Evolutionary conservation across 2,888 invertebrate genomes (phyloP).

Genomic region (Noctua comes): DNA sequence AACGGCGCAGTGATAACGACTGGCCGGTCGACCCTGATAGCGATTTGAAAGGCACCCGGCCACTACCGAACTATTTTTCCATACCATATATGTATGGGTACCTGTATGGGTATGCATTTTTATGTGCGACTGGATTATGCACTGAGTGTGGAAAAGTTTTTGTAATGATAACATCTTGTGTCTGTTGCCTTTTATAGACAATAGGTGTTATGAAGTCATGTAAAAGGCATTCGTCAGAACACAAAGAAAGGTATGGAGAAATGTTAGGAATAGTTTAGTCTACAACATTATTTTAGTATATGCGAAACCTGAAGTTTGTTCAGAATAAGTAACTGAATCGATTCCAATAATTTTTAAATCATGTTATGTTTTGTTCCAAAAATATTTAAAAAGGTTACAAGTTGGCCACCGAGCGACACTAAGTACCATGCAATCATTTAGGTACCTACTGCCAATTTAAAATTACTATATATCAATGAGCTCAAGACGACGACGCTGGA

Average conservation of each 20-base stretch:
- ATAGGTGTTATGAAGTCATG: neutral
- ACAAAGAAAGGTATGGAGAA: neutral
- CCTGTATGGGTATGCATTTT: slow-evolving; percentile 31
- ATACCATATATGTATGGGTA: slow-evolving; percentile 48
- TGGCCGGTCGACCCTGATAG: slow-evolving; percentile 62
- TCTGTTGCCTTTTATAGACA: neutral
- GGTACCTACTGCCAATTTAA: no score
- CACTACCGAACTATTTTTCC: slow-evolving; percentile 55
- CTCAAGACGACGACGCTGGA: no score
- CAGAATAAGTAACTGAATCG: no score
- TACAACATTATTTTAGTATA: no score
- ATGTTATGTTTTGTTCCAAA: no score
- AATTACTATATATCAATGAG: no score
- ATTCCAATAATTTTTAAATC: no score
- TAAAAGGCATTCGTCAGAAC: neutral
- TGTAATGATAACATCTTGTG: slow-evolving; percentile 6
- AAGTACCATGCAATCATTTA: no score
- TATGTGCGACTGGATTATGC: slow-evolving; percentile 19
- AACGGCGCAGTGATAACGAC: slow-evolving; percentile 63
- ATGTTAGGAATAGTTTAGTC: neutral
- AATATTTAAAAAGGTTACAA: no score
- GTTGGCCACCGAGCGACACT: no score
- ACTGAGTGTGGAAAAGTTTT: slow-evolving; percentile 19
- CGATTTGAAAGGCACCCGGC: slow-evolving; percentile 62
- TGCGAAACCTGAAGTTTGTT: no score